Evolutionary conservation across 1,140 invertebrate genomes (phyloP).

Genomic region (Halotydeus destructor): DNA sequence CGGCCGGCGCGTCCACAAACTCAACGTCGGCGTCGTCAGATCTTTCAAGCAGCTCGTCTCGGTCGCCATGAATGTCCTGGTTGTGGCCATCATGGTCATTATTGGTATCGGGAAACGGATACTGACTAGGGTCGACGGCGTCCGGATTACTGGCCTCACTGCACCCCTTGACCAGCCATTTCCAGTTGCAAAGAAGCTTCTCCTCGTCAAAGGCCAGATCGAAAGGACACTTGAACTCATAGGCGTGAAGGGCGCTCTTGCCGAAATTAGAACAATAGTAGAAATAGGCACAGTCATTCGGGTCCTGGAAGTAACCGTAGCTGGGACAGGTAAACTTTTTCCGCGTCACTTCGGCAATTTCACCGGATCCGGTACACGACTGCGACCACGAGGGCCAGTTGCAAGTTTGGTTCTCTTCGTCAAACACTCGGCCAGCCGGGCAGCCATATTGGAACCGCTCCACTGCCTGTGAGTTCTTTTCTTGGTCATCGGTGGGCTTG

Average conservation of each 20-base stretch:
- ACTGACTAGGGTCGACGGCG: constrained; percentile 7
- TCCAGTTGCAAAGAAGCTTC: constrained; percentile 52
- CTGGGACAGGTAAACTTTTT: constrained; percentile 30
- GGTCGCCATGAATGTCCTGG: no score
- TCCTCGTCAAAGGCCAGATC: constrained; percentile 53
- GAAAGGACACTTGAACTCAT: constrained; percentile 62
- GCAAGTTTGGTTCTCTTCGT: constrained; percentile 41
- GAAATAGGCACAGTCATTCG: constrained; percentile 63
- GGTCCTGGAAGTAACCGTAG: constrained; percentile 50
- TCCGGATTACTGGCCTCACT: constrained; percentile 21
- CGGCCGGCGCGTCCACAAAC: not conserved
- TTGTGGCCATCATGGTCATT: constrained; percentile 2
- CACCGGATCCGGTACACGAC: constrained; percentile 39
- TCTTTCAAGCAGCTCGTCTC: not conserved
- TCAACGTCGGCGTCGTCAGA: not conserved
- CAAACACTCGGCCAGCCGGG: constrained; percentile 53
- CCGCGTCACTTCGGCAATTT: constrained; percentile 35
- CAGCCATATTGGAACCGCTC: constrained; percentile 57
- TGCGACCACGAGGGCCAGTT: constrained; percentile 52
- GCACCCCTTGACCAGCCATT: constrained; percentile 49
- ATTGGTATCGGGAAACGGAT: no score
- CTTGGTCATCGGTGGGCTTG: constrained; percentile 54
- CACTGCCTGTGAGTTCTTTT: constrained; percentile 26
- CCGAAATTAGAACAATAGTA: constrained; percentile 56
- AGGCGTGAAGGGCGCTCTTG: constrained; percentile 38